phyloP scores from a whole-genome alignment of 2,888 invertebrate species.

The Himalopsyche tibetana region DNA sequence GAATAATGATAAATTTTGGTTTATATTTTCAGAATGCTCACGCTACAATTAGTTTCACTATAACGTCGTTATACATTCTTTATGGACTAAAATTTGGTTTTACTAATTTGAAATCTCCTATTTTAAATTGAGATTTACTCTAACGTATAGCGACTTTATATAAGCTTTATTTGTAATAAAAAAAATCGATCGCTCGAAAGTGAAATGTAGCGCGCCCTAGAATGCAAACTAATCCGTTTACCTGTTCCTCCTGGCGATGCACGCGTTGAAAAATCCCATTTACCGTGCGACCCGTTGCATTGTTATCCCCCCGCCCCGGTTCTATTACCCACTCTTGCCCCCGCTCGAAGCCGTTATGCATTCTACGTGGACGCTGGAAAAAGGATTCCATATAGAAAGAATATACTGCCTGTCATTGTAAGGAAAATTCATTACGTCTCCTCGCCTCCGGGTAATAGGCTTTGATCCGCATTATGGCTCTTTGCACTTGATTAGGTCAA shows the following conservation, averaged over 20 bases:
- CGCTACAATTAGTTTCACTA: too few relatives aligned
- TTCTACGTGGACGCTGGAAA: conserved; percentile 45
- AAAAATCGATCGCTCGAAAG: background rate
- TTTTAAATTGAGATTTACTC: too few relatives aligned
- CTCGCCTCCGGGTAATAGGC: conserved; percentile 35
- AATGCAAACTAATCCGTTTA: conserved; percentile 38
- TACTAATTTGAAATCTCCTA: too few relatives aligned
- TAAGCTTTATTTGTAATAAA: background rate
- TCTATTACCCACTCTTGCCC: conserved; percentile 19
- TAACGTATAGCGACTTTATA: too few relatives aligned
- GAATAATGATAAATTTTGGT: too few relatives aligned
- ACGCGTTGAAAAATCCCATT: conserved; percentile 61
- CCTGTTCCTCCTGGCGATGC: conserved; percentile 39
- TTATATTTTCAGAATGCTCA: too few relatives aligned
- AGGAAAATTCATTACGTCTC: conserved; percentile 57
- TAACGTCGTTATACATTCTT: too few relatives aligned
- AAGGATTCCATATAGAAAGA: conserved; percentile 46
- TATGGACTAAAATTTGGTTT: too few relatives aligned
- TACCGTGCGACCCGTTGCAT: conserved; percentile 56
- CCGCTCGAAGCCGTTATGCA: conserved; percentile 43
- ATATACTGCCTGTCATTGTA: conserved; percentile 56
- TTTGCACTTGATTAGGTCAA: conserved; percentile 45
- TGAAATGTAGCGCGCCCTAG: background rate
- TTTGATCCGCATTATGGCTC: conserved; percentile 38
- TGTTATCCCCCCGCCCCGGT: conserved; percentile 32